Percentiles rank a stretch among this genome's conserved stretches.
phyloP scores from a whole-genome alignment of 2,113 vertebrate genomes.

The Phalacrocorax aristotelis region DNA sequence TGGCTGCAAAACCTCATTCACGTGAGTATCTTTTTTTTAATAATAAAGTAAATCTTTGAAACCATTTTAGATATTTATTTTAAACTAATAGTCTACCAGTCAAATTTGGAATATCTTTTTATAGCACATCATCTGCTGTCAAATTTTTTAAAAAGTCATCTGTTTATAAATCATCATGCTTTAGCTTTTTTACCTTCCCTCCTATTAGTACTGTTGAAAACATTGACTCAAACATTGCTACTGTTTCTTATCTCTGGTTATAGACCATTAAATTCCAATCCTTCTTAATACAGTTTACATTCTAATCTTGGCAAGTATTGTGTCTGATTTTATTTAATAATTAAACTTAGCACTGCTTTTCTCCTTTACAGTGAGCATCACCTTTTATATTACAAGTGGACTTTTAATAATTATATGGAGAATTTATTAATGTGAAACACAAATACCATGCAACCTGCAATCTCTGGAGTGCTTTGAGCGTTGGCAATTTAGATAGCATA shows the following conservation, averaged over 20 bases:
- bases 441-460: neutral
- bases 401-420: neutral
- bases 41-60: neutral
- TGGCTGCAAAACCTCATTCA: neutral
- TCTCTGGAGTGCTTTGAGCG: neutral
- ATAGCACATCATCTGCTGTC: neutral
- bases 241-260: neutral
- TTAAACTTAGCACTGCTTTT: neutral
- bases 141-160: neutral
- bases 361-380: neutral
- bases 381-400: neutral
- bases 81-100: neutral
- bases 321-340: neutral
- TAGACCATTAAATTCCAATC: neutral
- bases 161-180: neutral
- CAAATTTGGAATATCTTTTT: neutral
- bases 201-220: neutral
- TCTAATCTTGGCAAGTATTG: neutral
- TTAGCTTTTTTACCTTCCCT: neutral
- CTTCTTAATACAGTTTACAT: neutral
- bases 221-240: neutral
- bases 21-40: neutral
- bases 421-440: neutral
- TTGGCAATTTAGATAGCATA: neutral
- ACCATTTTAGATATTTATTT: neutral